Evolutionary conservation across 2,888 invertebrate species (phyloP), one percentile per base, ranked within the genome.

Genomic region (Machimus rusticus): DNA sequence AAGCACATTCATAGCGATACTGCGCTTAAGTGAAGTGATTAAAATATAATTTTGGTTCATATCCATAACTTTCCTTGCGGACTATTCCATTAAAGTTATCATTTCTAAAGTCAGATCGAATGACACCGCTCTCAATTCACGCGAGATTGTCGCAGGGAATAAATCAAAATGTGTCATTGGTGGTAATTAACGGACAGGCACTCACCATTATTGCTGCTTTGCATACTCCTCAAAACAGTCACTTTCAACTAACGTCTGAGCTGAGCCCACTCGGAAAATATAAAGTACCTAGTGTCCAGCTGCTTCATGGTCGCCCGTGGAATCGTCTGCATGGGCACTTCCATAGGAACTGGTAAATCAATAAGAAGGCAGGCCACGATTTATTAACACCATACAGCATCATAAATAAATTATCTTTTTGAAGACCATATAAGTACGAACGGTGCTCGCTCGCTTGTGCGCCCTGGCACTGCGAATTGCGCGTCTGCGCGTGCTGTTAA

Each of bases 381-480:
- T 86, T 86, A 86, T 86, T 86, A 86, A 86, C 86, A 86, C 86
- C 78, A 55, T 86, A 86, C 37, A 43, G 86, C 86, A 86, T 79
- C 86, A 86, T 86, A 86, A 86, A 86, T 86, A 81, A 81, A 81
- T 81, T 86, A 79, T 46, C 78, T 57, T 78, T 78, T 78, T 86
- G 78, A 78, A 86, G 34, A 39, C 46, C 79, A 57, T 78, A 86
- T 31, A 28, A 39, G 78, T 34, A 46, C 5, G 43, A 14, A 46
- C 39, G 37, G 14, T 6, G 74, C 34, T n/a, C 66, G 66, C 16
- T 46, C 16, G 57, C 51, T 55, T 43, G 66, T 77, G 66, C 57
- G 28, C 66, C 23, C 78, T 12, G 16, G 37, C 23, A 46, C 28
- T 77, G 46, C 28, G 39, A 46, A 43, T 28, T 46, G 79, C 79